Evolutionary conservation across 2,888 invertebrate species (phyloP).

Genomic region (Acronicta psi): DNA sequence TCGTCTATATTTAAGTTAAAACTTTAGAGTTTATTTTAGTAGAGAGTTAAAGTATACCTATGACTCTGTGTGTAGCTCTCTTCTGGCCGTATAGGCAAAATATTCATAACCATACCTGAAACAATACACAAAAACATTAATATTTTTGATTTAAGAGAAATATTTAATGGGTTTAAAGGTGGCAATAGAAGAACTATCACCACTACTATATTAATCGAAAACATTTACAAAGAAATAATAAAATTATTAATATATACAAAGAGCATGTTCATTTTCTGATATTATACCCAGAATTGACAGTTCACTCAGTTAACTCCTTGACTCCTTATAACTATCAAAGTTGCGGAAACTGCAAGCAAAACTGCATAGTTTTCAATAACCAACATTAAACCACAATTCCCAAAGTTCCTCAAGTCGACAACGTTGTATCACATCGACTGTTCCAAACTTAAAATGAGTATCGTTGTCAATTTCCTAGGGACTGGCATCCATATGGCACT

Average conservation of each 20-base stretch:
- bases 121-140: slow-evolving; percentile 3
- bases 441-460: slow-evolving; percentile 18
- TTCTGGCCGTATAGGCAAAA: neutral
- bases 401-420: neutral
- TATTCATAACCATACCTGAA: neutral
- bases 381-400: neutral
- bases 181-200: no score
- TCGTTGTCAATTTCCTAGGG: slow-evolving; percentile 16
- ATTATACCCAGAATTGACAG: neutral
- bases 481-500: slow-evolving; percentile 13
- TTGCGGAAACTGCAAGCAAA: neutral
- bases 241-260: no score
- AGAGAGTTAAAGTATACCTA: no score
- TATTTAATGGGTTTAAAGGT: no score
- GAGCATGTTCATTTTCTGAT: neutral
- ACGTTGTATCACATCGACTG: slow-evolving; percentile 8
- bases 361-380: neutral
- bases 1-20: no score
- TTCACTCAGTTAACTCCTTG: no score
- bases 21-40: neutral
- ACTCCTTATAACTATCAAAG: neutral
- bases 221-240: no score
- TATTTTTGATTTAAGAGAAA: no score
- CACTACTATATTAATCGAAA: no score
- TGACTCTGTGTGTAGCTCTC: neutral